Evolutionary conservation across 2,888 invertebrate genomes (phyloP), one percentile per base, ranked within the genome.

Genomic region (Thymelicus sylvestris): DNA sequence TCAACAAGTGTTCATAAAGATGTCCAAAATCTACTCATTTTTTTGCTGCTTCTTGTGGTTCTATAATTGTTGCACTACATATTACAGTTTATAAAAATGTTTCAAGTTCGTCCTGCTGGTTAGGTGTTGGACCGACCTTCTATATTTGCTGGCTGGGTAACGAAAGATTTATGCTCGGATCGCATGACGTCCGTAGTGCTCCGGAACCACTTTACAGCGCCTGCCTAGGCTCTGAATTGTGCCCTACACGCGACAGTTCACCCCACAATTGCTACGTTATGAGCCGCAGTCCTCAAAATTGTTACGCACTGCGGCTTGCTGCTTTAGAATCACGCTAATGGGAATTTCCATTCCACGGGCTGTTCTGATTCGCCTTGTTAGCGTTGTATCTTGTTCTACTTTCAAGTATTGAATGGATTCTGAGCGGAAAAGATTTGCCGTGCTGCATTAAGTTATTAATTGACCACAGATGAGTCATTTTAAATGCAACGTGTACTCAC

Each of bases 151-250:
- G 78, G 77, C 65, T 72, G 69, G 74, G 77, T 31, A 31, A 31
- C 80, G 88, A 88, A 85, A 86, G 86, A 90, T 92, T 91, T 90
- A 92, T 89, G 86, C 74, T 79, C 74, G 77, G 83, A 88, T 91
- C 81, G 86, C 88, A 87, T 89, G 87, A 82, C 84, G 84, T 81
- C 79, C 76, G 81, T 81, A 78, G 83, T 84, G 84, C 86, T 87
- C 87, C 82, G 85, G 85, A 87, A 87, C 79, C 83, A 81, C 80
- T 87, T 83, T 76, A 71, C 59, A 67, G 73, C 73, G 63, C 71
- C 71, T 73, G 70, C 70, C 44, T 71, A 64, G 73, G 73, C 66
- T 72, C 44, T 24, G 31, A 41, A 61, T 60, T 60, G 38, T 52
- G 50, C 65, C 60, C 70, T 70, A 64, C 41, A 65, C 59, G 69